Percentiles rank a stretch among this genome's conserved stretches.
phyloP scores from a whole-genome alignment of 2,797 vertebrate genomes.

The Echiichthys vipera region DNA sequence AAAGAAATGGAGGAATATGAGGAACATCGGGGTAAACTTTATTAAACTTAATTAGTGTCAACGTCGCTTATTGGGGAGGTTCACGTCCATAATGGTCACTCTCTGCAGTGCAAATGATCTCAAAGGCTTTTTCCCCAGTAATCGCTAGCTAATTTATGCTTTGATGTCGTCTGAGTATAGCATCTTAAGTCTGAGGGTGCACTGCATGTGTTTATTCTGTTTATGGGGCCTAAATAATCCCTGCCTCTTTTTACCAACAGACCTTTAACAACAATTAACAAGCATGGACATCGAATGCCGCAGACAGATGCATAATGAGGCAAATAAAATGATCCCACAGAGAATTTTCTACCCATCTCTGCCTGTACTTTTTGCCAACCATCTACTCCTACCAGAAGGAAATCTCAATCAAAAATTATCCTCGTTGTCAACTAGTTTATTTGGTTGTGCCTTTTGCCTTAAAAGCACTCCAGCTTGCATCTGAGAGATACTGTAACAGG shows the following conservation, averaged over 20 bases:
- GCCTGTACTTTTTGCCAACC: slow-evolving; percentile 45
- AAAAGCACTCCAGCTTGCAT: slow-evolving; percentile 18
- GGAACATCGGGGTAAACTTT: slow-evolving; percentile 81
- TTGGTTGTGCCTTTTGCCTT: slow-evolving; percentile 39
- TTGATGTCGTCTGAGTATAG: slow-evolving; percentile 85
- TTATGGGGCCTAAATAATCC: slow-evolving; percentile 87
- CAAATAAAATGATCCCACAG: slow-evolving; percentile 80
- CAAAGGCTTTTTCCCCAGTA: slow-evolving; percentile 80
- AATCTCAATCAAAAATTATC: slow-evolving; percentile 59
- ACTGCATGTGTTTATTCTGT: slow-evolving; percentile 82
- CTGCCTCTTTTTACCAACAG: slow-evolving; percentile 84
- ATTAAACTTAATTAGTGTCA: slow-evolving; percentile 90
- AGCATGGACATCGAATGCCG: slow-evolving; percentile 73
- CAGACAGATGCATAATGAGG: slow-evolving; percentile 84
- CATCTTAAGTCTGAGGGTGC: slow-evolving; percentile 77
- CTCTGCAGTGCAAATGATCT: slow-evolving; percentile 82
- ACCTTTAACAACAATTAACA: slow-evolving; percentile 88
- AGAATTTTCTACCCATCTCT: slow-evolving; percentile 64
- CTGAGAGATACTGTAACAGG: slow-evolving; percentile 23
- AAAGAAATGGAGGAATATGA: slow-evolving; percentile 76
- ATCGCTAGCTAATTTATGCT: slow-evolving; percentile 85
- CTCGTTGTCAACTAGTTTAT: slow-evolving; percentile 50
- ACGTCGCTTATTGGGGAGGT: slow-evolving; percentile 78
- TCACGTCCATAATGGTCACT: slow-evolving; percentile 82
- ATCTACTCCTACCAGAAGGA: slow-evolving; percentile 54